These are phyloP conservation scores for Dasypus novemcinctus DNA, from an alignment of 2,113 vertebrate genomes.

Conservation along the genomic window DNA sequence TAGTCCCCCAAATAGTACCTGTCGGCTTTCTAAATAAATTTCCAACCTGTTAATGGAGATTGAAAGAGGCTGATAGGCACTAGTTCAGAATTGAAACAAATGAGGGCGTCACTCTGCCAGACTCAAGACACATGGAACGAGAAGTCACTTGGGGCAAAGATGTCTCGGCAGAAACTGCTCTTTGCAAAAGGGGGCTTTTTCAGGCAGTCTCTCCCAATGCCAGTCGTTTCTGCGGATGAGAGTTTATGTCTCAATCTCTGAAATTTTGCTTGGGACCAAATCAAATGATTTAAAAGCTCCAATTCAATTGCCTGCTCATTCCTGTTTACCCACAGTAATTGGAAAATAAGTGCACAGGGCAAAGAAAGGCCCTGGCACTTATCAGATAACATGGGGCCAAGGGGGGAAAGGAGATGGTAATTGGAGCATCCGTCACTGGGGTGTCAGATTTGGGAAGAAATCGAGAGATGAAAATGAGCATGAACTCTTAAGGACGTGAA, in stretches of 20 bases:
- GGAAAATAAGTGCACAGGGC: conserved; percentile 56
- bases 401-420: neutral
- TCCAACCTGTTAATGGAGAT: conserved; percentile 87
- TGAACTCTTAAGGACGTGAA: neutral
- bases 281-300: conserved; percentile 55
- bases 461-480: conserved; percentile 55
- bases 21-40: conserved; percentile 87
- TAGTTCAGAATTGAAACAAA: conserved; percentile 77
- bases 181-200: conserved; percentile 40
- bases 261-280: conserved; percentile 28
- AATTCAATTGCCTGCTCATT: neutral
- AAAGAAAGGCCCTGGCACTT: conserved; percentile 58
- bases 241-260: conserved; percentile 56
- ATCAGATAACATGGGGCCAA: neutral
- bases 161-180: conserved; percentile 47
- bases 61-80: conserved; percentile 81
- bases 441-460: conserved; percentile 63
- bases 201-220: conserved; percentile 31
- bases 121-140: conserved; percentile 46
- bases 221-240: conserved; percentile 27
- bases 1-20: conserved; percentile 88
- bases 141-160: neutral
- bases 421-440: conserved; percentile 48
- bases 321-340: conserved; percentile 63
- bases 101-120: conserved; percentile 56